These are phyloP conservation scores for Sipha flava DNA, from an alignment of 1,140 invertebrate species.

Conservation along the genomic window DNA sequence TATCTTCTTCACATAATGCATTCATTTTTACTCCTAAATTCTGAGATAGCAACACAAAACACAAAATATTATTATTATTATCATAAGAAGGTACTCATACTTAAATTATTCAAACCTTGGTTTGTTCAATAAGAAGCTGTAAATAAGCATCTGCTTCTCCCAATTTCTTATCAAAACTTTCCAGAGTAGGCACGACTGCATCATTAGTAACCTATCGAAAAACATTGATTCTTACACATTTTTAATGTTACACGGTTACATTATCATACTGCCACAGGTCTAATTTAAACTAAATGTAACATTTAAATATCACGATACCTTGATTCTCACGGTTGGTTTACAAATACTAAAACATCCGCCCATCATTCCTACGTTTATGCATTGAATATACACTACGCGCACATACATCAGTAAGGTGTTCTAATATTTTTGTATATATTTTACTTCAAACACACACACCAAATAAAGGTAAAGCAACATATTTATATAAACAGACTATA, in stretches of 20 bases:
- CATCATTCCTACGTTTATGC: background rate
- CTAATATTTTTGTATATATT: background rate
- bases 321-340: background rate
- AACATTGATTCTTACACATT: background rate
- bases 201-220: slow-evolving; percentile 7
- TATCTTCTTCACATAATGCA: slow-evolving; percentile 44
- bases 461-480: background rate
- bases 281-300: background rate
- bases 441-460: background rate
- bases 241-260: no score
- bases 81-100: background rate
- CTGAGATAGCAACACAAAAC: slow-evolving; percentile 37
- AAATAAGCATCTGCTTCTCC: slow-evolving; percentile 93
- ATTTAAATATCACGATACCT: background rate
- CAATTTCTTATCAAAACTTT: slow-evolving; percentile 83
- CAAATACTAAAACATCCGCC: slow-evolving; percentile 11
- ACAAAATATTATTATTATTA: background rate
- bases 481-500: background rate
- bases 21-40: slow-evolving; percentile 46
- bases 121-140: slow-evolving; percentile 91
- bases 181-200: slow-evolving; percentile 49
- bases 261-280: background rate
- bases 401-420: background rate
- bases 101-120: slow-evolving; percentile 51
- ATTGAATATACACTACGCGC: background rate